Evolutionary conservation across 2,797 vertebrate genomes (phyloP), one percentile per base, ranked within the genome.

Genomic region (Aeoliscus strigatus): DNA sequence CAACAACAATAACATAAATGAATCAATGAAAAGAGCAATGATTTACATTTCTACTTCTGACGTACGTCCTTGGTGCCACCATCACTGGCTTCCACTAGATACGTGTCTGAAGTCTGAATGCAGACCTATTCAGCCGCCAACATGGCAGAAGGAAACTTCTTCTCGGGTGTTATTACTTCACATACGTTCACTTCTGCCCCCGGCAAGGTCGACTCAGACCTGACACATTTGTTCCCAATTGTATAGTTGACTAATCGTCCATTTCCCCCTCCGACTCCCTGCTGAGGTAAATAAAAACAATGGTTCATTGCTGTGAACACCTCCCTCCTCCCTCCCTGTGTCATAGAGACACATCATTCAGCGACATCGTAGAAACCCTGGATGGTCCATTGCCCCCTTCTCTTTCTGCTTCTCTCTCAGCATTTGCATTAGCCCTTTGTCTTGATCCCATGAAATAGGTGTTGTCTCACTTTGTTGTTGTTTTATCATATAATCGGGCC

Each of bases 281-380:
- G 46, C 73, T 66, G 65, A 71, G 80, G 81, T 80, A 82, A 86
- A 83, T 82, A 83, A 79, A 84, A 54, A 45, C 35, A 45, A 79
- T 26, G 75, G 64, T 8, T 52, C 69, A 81, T 82, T 81, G 54
- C 58, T 60, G 9, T 62, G 60, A 57, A 49, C n/a, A 33, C 30
- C 47, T 49, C 27, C 30, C 11, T 28, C 18, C 25, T 18, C 10
- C 33, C 36, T 34, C 23, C 10, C 25, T 24, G 14, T 53, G 16
- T 63, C 47, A 34, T 3, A 11, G 33, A 18, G 36, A 61, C 44
- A 36, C 24, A 48, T 27, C 38, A 35, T 62, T 54, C 43, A 53
- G 32, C 28, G 47, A 50, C 16, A 5, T 34, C 21, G 26, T 48
- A 21, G 18, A 51, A 55, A 44, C 3, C 10, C 13, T 2, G 16